A percentile compares a stretch with the other conserved stretches of the same genome.
phyloP scores from a whole-genome alignment of 35 echinoderm and acorn worm species.

The Ophiothrix spiculata region DNA sequence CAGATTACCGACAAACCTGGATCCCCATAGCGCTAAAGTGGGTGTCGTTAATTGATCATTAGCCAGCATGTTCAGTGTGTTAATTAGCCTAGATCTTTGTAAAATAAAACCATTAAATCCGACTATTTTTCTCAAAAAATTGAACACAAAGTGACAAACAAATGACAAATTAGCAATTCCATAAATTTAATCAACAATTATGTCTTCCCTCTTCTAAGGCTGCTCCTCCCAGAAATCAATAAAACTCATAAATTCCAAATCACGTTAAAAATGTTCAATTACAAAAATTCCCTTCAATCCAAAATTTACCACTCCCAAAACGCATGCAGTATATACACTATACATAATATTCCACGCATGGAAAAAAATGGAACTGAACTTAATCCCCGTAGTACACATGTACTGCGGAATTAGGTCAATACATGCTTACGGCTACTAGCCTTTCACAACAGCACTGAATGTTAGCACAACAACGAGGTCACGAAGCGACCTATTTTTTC shows the following conservation, averaged over 20 bases:
- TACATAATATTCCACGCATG: neutral
- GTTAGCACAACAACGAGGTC: slow-evolving; percentile 5
- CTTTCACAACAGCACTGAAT: slow-evolving; percentile 7
- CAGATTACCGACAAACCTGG: neutral
- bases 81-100: slow-evolving; percentile 1
- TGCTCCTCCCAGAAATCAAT: no score
- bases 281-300: no score
- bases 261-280: no score
- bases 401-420: slow-evolving; percentile 2
- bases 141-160: no score
- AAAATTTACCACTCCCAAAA: no score
- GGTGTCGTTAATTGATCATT: neutral
- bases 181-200: no score
- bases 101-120: no score
- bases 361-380: neutral
- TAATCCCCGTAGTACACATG: slow-evolving; percentile 2
- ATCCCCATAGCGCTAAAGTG: neutral
- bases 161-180: no score
- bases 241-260: no score
- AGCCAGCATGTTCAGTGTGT: neutral
- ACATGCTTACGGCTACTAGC: slow-evolving; percentile 3
- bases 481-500: neutral
- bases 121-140: no score
- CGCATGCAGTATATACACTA: no score
- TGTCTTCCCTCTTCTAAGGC: no score